A percentile compares a stretch with the other conserved stretches of the same genome.
These are phyloP conservation scores for Patella vulgata DNA, from an alignment of 1,140 invertebrate genomes.

Conservation along the genomic window DNA sequence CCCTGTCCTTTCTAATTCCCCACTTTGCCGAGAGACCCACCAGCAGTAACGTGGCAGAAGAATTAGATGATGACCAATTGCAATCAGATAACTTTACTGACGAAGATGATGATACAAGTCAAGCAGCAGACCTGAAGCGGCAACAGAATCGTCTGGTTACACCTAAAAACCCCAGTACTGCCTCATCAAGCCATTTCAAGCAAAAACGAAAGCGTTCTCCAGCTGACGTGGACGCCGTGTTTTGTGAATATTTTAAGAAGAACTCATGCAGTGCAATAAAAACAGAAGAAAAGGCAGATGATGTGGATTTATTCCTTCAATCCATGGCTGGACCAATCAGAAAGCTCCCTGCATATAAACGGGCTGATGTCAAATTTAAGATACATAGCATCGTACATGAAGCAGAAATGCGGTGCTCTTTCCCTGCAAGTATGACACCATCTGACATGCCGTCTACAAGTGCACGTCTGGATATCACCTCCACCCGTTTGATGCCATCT, in stretches of 20 bases:
- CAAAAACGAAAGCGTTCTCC: conserved; percentile 15
- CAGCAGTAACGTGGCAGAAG: no score
- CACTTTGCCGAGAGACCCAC: no score
- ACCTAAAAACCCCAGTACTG: conserved; percentile 11
- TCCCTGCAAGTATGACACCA: conserved; percentile 17
- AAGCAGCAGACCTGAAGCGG: conserved; percentile 1
- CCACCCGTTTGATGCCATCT: conserved; percentile 10
- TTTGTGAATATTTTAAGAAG: conserved; percentile 15
- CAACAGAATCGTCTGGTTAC: conserved; percentile 12
- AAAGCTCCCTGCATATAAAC: conserved; percentile 14
- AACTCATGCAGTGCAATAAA: conserved; percentile 7
- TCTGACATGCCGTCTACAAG: conserved; percentile 12
- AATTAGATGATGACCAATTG: no score
- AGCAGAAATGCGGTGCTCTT: conserved; percentile 17
- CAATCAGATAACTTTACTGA: no score
- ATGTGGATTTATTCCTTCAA: conserved; percentile 18
- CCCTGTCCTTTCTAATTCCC: no score
- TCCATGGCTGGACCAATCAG: conserved; percentile 17
- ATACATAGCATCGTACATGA: conserved; percentile 22
- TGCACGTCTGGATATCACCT: conserved; percentile 11
- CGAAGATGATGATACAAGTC: no score
- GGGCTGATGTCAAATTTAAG: conserved; percentile 18
- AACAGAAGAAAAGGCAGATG: conserved; percentile 20
- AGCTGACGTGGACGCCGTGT: conserved; percentile 13
- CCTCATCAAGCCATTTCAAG: conserved; percentile 13